Base-by-base conservation (phyloP, 64 coral and sea anemone genomes). In the Exaiptasia diaphana region DNA sequence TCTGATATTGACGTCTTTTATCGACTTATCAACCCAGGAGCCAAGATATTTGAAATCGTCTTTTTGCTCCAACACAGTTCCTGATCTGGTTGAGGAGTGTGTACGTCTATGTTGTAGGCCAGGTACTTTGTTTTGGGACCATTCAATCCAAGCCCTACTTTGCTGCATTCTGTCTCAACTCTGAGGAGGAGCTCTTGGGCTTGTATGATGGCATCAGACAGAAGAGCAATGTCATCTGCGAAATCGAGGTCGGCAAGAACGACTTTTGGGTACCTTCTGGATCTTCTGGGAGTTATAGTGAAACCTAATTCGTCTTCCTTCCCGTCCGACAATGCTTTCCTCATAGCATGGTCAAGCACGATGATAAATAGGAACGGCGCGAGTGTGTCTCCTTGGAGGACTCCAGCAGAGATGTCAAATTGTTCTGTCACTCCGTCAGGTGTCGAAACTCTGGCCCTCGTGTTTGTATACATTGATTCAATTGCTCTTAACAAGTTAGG, bases 351-450 rank as follows among this genome's bases (percentile, higher is more conserved):
- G 43, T 71, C 61, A 14, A 54, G 29, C 4, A 34, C 44, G n/a
- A 83, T 68, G 0, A 52, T 37, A 17, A 71, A 53, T 2, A 83
- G 80, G 0, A 39, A 53, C 0, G 63, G 42, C n/a, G 64, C 64
- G 9, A 53, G 32, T 0, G 34, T 49, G 3, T 41, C 41, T 13
- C 41, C 44, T 18, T 57, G 30, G 0, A 50, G 62, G 8, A 82
- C 30, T 20, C 44, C 79, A n/a, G 63, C 41, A n/a, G 24, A 13
- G 25, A 82, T 82, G 13, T 68, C 57, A 46, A 82, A 82, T 20
- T 3, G 1, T 2, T 76, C 10, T 20, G 62, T 69, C 14, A 22
- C 29, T 8, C 79, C 43, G 11, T 82, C 79, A n/a, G 63, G 62
- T 43, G 58, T 15, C 2, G 67, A 15, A 11, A 67, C 27, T 31